Base-by-base conservation (phyloP, 37 sponge, comb jelly and placozoan genomes). In the Petrosia ficiformis region DNA sequence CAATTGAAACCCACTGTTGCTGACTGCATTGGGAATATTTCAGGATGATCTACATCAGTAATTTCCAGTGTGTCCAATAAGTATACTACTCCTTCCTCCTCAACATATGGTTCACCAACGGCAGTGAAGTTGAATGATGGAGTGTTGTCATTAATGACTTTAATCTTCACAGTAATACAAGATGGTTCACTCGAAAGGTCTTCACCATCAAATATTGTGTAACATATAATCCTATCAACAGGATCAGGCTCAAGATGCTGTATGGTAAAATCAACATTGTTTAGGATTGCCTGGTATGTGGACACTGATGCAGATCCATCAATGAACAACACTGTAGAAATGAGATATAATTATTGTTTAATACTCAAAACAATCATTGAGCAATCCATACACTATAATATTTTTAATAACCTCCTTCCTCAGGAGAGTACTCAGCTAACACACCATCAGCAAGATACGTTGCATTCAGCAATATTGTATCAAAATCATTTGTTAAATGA, bases 111-210 rank as follows among this genome's bases (percentile, higher is more conserved):
- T 6, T 69, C 34, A 6, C 73, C 82, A 35, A 29, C 1, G 6
- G 77, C 42, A 10, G 60, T 57, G 61, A 77, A 25, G 4, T 10
- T 58, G 14, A 48, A 8, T 22, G 28, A 6, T 19, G 88, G 82
- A 21, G 44, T 24, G 33, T 87, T 37, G 61, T 87, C 88, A 77
- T 87, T 77, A 67, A 73, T 56, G 39, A 71, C 73, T 11, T 48
- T 56, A n/a, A 87, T 77, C 3, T 44, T 56, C 65, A 87, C 39
- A 0, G 67, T 70, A 39, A 76, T 59, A 66, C 52, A 77, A 42
- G 73, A 82, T n/a, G 88, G 82, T n/a, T n/a, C n/a, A 26, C 44
- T 42, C 64, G 82, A 81, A 67, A 57, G 66, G 35, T 42, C n/a
- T 2, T 16, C 19, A 0, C 82, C 88, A 77, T 87, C 88, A 57